phyloP scores from a whole-genome alignment of 2,888 invertebrate species.

The Acheta domesticus region DNA sequence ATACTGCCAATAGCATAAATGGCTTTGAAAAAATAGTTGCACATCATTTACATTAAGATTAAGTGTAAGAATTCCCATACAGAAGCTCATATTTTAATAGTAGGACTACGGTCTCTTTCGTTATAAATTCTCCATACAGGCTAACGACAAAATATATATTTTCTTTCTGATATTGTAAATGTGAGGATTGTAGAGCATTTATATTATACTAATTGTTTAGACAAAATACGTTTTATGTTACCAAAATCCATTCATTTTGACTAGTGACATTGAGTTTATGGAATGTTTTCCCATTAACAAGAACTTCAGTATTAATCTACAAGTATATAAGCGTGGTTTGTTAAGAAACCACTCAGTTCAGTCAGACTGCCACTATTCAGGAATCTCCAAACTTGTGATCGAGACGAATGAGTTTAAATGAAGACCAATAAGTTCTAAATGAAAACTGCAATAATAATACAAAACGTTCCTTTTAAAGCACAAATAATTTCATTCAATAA shows the following conservation, averaged over 20 bases:
- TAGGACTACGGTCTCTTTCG: not conserved
- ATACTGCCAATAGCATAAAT: not conserved
- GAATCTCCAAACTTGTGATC: too few relatives aligned
- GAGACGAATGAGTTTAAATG: too few relatives aligned
- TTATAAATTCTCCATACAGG: not conserved
- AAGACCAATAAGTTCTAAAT: too few relatives aligned
- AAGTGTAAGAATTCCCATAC: constrained; percentile 18
- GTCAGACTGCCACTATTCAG: too few relatives aligned
- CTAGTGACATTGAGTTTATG: not conserved
- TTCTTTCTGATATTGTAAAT: not conserved
- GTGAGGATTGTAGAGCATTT: not conserved
- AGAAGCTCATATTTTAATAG: constrained; percentile 9
- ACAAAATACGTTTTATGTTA: constrained; percentile 1
- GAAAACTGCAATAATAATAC: too few relatives aligned
- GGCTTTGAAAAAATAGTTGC: constrained; percentile 5
- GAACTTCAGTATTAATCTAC: too few relatives aligned
- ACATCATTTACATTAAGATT: not conserved
- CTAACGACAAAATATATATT: constrained; percentile 18
- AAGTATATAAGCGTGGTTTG: too few relatives aligned
- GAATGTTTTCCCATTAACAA: not conserved
- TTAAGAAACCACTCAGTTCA: too few relatives aligned
- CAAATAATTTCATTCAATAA: too few relatives aligned
- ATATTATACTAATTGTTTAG: not conserved
- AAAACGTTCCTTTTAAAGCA: too few relatives aligned
- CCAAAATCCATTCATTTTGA: constrained; percentile 8